phyloP scores from a whole-genome alignment of 53 echinoderm and acorn worm genomes.

The Astropecten irregularis region DNA sequence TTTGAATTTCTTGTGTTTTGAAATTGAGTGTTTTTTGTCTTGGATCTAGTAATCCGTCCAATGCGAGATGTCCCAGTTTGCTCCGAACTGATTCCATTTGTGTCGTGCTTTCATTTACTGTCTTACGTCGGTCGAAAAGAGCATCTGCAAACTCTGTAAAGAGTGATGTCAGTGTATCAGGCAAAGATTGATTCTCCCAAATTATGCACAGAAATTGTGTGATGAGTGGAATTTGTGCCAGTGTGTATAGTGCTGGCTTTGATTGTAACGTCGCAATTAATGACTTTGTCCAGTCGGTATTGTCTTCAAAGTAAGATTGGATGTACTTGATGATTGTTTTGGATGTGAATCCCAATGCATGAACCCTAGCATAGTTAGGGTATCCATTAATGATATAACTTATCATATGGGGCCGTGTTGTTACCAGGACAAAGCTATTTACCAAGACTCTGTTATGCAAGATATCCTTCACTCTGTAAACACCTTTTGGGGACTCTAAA shows the following conservation, averaged over 20 bases:
- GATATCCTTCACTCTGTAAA: not conserved
- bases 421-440: too few relatives aligned
- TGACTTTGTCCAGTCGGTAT: not conserved
- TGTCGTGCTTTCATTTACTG: not conserved
- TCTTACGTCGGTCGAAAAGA: not conserved
- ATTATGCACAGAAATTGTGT: constrained; percentile 7
- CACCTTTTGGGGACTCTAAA: not conserved
- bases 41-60: too few relatives aligned
- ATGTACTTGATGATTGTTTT: not conserved
- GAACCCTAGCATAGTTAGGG: not conserved
- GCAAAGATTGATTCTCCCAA: not conserved
- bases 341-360: too few relatives aligned
- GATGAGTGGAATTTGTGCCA: too few relatives aligned
- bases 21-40: too few relatives aligned
- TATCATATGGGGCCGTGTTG: constrained; percentile 7
- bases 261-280: not conserved
- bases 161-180: too few relatives aligned
- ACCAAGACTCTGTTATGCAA: too few relatives aligned
- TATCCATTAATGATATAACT: not conserved
- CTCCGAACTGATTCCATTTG: not conserved
- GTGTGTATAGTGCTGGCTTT: not conserved
- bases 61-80: too few relatives aligned
- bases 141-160: too few relatives aligned
- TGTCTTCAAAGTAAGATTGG: not conserved
- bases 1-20: too few relatives aligned